phyloP scores from a whole-genome alignment of 2,797 vertebrate genomes.

The Clamator glandarius region DNA sequence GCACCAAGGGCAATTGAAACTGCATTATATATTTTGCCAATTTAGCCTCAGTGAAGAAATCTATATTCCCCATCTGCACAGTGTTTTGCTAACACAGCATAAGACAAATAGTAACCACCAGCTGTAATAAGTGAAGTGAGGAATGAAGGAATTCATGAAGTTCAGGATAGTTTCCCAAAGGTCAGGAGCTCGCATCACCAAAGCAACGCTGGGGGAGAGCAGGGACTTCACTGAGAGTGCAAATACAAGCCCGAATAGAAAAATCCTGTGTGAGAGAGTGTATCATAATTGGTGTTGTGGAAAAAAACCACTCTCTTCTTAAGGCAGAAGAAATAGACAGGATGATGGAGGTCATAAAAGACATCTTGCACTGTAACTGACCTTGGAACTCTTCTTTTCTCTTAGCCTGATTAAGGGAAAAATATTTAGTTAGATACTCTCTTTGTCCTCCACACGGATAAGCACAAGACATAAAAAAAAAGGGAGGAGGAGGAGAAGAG shows the following conservation, averaged over 20 bases:
- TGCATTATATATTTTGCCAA: conserved; percentile 66
- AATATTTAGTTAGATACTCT: conserved; percentile 59
- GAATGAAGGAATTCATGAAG: conserved; percentile 58
- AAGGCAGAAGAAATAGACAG: conserved; percentile 48
- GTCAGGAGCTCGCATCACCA: conserved; percentile 50
- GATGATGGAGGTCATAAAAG: conserved; percentile 65
- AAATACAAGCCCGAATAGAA: conserved; percentile 37
- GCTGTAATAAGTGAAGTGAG: conserved; percentile 50
- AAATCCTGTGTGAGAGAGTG: conserved; percentile 19
- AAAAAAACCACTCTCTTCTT: conserved; percentile 16
- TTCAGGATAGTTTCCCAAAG: conserved; percentile 55
- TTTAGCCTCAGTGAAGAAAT: conserved; percentile 67
- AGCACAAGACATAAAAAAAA: neutral
- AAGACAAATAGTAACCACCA: conserved; percentile 61
- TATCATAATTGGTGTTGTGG: conserved; percentile 10
- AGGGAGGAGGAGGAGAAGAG: neutral
- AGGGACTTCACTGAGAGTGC: conserved; percentile 39
- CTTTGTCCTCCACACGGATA: conserved; percentile 57
- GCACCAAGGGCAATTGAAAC: conserved; percentile 61
- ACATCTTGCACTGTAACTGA: conserved; percentile 51
- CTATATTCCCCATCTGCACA: conserved; percentile 54
- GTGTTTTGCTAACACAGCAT: conserved; percentile 62
- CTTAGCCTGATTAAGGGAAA: conserved; percentile 57
- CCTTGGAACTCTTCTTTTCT: conserved; percentile 62
- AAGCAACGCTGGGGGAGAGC: neutral